Base-by-base conservation (phyloP, 2,888 invertebrate species). In the Nycteola revayana region DNA sequence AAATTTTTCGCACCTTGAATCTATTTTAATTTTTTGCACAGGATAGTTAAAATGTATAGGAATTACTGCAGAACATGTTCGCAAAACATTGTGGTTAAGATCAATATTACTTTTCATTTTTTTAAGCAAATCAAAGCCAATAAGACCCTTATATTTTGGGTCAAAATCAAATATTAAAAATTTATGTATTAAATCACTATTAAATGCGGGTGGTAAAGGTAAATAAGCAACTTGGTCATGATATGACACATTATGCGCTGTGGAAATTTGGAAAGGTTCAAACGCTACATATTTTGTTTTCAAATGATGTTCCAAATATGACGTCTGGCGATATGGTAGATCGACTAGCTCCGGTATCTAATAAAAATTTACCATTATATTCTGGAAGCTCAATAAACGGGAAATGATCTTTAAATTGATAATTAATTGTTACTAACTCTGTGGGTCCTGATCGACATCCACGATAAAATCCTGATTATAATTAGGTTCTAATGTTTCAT, bases 201-300 rank as follows among this genome's bases (percentile, higher is more conserved):
- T 55, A 29, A 63, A 58, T 25, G 58, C 1, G 2, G 9, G 10
- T 36, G 45, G 48, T 7, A 49, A 9, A 30, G 27, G 39, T 1
- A 45, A 33, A 7, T 40, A 42, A 10, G 34, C 48, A 26, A 60
- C 52, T 9, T 52, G 10, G 0, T 45, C 44, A 20, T 59, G 55
- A 27, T 48, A 69, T 9, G 75, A 69, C 0, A 65, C 64, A 18
- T 59, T 65, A 14, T 79, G 75, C 0, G 77, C 74, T 36, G 75
- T 76, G 55, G 67, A 70, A 5, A 83, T 56, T 1, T 70, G 77
- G 43, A 78, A 71, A 0, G 70, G 70, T 62, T 60, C 54, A 0
- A 36, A 2, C 18, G 26, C 0, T 50, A 27, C 1, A 18, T n/a
- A 0, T 11, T 21, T n/a, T n/a, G n/a, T n/a, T 9, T 6, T 33